Evolutionary conservation across 2,113 vertebrate genomes (phyloP).

Genomic region (Crotalus tigris): DNA sequence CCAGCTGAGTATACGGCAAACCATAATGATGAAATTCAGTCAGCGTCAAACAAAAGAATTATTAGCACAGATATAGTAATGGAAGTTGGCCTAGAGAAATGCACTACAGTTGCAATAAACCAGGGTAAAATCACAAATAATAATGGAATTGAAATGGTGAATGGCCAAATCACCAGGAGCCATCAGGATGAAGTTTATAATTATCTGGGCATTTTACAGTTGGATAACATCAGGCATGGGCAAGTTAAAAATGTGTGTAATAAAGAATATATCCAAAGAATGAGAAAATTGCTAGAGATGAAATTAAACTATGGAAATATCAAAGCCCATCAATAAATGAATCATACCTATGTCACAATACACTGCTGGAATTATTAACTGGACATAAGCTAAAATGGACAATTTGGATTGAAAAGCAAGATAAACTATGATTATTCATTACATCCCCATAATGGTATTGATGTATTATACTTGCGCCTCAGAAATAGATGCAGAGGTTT

Average conservation of each 20-base stretch:
- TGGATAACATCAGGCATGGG: neutral
- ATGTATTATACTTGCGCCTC: neutral
- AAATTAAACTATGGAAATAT: neutral
- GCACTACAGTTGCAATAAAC: neutral
- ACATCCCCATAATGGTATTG: neutral
- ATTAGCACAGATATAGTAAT: neutral
- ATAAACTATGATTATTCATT: neutral
- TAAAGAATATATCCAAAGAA: neutral
- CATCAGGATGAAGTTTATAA: neutral
- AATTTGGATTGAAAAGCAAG: neutral
- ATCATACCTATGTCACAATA: neutral
- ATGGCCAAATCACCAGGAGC: neutral
- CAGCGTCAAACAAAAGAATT: neutral
- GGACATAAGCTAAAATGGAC: neutral
- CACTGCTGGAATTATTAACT: neutral
- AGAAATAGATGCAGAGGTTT: neutral
- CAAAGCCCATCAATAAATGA: neutral
- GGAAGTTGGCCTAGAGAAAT: neutral
- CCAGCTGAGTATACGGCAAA: neutral
- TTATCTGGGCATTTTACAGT: neutral
- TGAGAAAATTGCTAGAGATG: neutral
- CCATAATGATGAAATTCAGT: neutral
- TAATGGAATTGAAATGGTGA: neutral
- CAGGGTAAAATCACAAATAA: neutral
- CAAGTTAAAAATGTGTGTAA: neutral